These are phyloP conservation scores for Aphidoletes aphidimyza DNA, from an alignment of 2,888 invertebrate genomes.

Conservation along the genomic window DNA sequence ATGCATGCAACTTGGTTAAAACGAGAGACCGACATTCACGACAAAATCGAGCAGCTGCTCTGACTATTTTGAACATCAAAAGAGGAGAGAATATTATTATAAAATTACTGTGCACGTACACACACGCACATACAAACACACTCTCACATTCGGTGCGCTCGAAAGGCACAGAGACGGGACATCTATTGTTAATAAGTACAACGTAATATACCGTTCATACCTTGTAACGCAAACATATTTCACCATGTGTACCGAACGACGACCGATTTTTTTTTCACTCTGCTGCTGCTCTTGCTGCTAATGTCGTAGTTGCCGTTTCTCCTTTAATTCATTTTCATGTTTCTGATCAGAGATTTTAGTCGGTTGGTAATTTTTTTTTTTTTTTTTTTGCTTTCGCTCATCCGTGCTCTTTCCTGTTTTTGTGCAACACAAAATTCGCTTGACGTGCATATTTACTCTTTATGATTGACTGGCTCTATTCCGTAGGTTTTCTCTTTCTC, in stretches of 20 bases:
- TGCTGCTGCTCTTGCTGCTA: not conserved
- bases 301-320: not conserved
- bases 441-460: constrained; percentile 43
- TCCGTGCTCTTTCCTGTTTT: constrained; percentile 39
- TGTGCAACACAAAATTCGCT: constrained; percentile 45
- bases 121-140: not conserved
- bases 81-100: constrained; percentile 50
- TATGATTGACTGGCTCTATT: constrained; percentile 50
- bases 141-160: not conserved
- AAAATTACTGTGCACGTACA: constrained; percentile 52
- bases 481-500: not conserved
- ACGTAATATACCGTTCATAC: constrained; percentile 53
- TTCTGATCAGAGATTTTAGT: constrained; percentile 7
- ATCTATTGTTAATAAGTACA: constrained; percentile 53
- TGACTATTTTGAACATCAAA: constrained; percentile 18
- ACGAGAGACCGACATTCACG: not conserved
- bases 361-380: too few relatives aligned
- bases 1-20: not conserved
- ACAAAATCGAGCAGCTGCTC: constrained; percentile 50
- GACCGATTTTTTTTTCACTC: not conserved
- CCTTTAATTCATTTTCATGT: constrained; percentile 38
- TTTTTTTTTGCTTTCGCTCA: not conserved
- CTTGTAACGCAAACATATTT: constrained; percentile 52
- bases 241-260: constrained; percentile 39
- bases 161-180: constrained; percentile 33